Conservation (phyloP, 2,797 vertebrate genomes). For the Halcyon leucocephala region DNA sequence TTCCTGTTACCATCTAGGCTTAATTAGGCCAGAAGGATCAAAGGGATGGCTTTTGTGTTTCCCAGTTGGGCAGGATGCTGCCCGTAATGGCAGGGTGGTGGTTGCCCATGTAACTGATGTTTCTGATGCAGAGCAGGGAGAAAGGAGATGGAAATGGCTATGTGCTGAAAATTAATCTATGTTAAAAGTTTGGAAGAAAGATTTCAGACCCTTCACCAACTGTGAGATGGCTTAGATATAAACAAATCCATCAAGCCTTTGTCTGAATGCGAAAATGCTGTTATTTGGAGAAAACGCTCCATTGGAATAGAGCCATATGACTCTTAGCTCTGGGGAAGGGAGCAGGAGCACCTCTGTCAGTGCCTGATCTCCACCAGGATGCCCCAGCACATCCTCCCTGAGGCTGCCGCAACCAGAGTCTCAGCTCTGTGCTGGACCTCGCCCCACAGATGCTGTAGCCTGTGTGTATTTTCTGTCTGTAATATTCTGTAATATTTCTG, state of each 20-base stretch:
- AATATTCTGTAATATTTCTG: neutral
- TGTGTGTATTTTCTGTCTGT: neutral
- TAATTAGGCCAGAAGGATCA: neutral
- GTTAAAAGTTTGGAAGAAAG: neutral
- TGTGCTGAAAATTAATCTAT: neutral
- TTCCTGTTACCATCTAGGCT: neutral
- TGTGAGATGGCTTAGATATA: neutral
- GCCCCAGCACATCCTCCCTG: fast-evolving
- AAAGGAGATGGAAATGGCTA: neutral
- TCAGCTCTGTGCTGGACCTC: neutral
- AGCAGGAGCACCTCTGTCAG: neutral
- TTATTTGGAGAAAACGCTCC: neutral
- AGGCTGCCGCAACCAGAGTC: neutral
- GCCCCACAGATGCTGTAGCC: neutral
- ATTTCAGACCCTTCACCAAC: neutral
- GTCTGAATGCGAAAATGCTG: neutral
- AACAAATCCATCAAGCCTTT: neutral
- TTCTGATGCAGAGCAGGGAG: neutral
- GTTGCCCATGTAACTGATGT: neutral
- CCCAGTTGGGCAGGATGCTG: neutral
- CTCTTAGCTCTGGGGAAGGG: neutral
- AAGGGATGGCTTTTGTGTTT: neutral
- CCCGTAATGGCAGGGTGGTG: fast-evolving
- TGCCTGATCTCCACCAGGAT: neutral
- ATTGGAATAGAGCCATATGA: neutral